Base-by-base conservation (phyloP, 1,140 invertebrate species). In the Pentalonia nigronervosa region DNA sequence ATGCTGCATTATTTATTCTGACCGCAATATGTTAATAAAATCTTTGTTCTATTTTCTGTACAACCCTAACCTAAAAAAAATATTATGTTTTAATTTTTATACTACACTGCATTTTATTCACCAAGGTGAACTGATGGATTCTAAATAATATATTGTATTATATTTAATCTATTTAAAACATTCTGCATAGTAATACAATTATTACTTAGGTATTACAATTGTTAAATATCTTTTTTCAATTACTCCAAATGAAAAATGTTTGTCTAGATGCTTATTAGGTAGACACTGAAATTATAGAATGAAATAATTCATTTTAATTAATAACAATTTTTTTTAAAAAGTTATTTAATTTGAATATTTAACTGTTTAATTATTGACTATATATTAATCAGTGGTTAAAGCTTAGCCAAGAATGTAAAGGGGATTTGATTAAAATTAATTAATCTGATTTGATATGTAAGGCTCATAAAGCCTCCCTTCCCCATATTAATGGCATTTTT, bases 281-380 rank as follows among this genome's bases (percentile, higher is more conserved):
- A 53, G 23, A 56, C 30, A 60, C 9, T 60, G 8, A 25, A 67
- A n/a, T 67, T 25, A 1, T 30, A 30, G 9, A 2, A 20, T 87
- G 14, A 30, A 17, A n/a, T 20, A n/a, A 48, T 87, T 30, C 6
- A 48, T 47, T 88, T 88, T 50, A 8, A 34, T 88, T 48, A 50
- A 53, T 88, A 88, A 88, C 86, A 88, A 50, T 88, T 88, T 88
- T 50, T 88, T 88, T 88, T 88, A 88, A 88, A 84, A 86, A 87
- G 47, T 88, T 88, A 88, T 88, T 50, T 50, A 53, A 88, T 88
- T 88, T 88, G 21, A 88, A 11, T 88, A 88, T 50, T 30, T 47
- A 6, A 47, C 8, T 21, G 36, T 48, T n/a, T n/a, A n/a, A 67
- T 11, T n/a, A 67, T 67, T 14, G 21, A 56, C 53, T 56, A 56